A percentile compares a stretch with the other conserved stretches of the same genome.
Evolutionary conservation across 2,888 invertebrate genomes (phyloP).

Genomic region (Leucozona laternaria): DNA sequence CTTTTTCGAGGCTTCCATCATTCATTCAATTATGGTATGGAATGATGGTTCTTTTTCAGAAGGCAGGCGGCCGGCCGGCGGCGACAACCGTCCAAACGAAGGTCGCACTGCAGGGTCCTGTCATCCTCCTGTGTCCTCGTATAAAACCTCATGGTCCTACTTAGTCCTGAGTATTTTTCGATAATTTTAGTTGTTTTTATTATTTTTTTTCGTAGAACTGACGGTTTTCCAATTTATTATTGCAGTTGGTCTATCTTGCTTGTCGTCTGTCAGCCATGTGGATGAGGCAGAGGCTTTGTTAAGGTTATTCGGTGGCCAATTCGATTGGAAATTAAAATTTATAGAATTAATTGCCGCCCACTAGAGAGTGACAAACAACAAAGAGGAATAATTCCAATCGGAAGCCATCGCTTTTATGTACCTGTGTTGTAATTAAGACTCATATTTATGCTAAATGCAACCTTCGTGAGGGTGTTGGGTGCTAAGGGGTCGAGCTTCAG

Average conservation of each 20-base stretch:
- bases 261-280: background rate
- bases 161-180: slow-evolving; percentile 33
- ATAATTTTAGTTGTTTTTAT: slow-evolving; percentile 28
- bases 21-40: slow-evolving; percentile 76
- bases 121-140: slow-evolving; percentile 1
- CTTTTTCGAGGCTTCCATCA: slow-evolving; percentile 71
- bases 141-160: slow-evolving; percentile 1
- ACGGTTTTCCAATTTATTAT: slow-evolving; percentile 42
- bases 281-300: slow-evolving; percentile 30
- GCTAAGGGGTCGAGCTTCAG: too few relatives aligned
- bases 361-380: slow-evolving; percentile 40
- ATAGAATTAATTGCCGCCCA: slow-evolving; percentile 62
- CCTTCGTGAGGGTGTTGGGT: too few relatives aligned
- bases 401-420: slow-evolving; percentile 38
- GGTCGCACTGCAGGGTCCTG: background rate
- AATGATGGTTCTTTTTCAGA: background rate
- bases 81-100: background rate
- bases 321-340: slow-evolving; percentile 69
- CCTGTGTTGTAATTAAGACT: slow-evolving; percentile 70
- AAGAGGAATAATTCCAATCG: slow-evolving; percentile 44
- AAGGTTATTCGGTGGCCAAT: slow-evolving; percentile 52
- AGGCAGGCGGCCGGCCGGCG: slow-evolving; percentile 1
- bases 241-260: slow-evolving; percentile 3
- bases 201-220: background rate
- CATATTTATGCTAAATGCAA: slow-evolving; percentile 7